Evolutionary conservation across 2,888 invertebrate species (phyloP).

Genomic region (Meloe dianella): DNA sequence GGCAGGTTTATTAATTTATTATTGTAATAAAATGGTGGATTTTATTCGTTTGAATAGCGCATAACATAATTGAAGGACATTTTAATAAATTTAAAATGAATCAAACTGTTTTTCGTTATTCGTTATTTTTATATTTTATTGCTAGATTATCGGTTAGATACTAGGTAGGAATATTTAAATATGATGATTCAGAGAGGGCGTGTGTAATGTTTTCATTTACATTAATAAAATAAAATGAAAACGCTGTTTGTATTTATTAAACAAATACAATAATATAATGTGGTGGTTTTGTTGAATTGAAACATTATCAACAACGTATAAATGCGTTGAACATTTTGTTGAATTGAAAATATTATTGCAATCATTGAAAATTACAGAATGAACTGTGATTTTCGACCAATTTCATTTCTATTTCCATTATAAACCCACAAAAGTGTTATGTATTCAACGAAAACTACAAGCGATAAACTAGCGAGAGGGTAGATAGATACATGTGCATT

Average conservation of each 20-base stretch:
- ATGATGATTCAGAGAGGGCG: not conserved
- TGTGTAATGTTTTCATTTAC: constrained; percentile 3
- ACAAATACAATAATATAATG: not conserved
- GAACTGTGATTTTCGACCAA: constrained; percentile 3
- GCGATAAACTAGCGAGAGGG: not conserved
- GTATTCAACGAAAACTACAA: not conserved
- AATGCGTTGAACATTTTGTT: not conserved
- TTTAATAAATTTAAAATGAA: not conserved
- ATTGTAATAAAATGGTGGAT: constrained; percentile 43
- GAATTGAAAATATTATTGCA: not conserved
- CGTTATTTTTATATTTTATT: not conserved
- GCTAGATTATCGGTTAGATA: not conserved
- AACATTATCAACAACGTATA: not conserved
- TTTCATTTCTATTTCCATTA: not conserved
- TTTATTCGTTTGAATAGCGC: constrained; percentile 35
- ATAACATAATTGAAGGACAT: not conserved
- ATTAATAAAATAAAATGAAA: not conserved
- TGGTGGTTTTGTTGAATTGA: not conserved
- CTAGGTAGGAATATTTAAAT: not conserved
- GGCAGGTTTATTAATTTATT: constrained; percentile 41
- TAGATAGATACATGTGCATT: not conserved
- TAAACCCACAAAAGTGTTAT: constrained; percentile 2
- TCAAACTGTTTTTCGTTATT: not conserved
- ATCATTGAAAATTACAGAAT: constrained; percentile 5
- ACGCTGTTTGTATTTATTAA: not conserved